phyloP scores from a whole-genome alignment of 1,140 invertebrate species.

The Drosophila varians region DNA sequence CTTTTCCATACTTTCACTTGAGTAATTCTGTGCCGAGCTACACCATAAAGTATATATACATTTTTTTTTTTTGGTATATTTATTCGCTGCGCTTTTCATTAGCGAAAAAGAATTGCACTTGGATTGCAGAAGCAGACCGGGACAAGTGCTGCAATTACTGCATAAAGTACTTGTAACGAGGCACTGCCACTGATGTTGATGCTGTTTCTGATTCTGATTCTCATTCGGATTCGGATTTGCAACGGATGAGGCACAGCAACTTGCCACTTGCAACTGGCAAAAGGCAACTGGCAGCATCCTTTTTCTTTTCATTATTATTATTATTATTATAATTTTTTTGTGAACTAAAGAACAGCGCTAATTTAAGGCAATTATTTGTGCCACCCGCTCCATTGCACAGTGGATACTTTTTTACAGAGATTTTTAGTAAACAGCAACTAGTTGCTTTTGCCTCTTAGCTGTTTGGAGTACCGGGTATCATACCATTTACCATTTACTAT shows the following conservation, averaged over 20 bases:
- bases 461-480: neutral
- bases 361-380: conserved; percentile 80
- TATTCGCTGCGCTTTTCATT: conserved; percentile 62
- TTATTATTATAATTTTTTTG: neutral
- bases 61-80: conserved; percentile 38
- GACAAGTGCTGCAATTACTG: conserved; percentile 80
- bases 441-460: neutral
- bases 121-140: conserved; percentile 42
- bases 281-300: neutral
- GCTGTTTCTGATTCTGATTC: conserved; percentile 18
- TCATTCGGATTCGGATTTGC: neutral
- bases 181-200: conserved; percentile 44
- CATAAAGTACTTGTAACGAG: conserved; percentile 79
- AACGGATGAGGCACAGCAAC: neutral
- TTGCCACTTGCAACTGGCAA: neutral
- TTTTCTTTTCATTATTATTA: neutral
- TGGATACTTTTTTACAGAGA: conserved; percentile 2
- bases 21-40: too few relatives aligned
- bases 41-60: too few relatives aligned
- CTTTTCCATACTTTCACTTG: neutral
- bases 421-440: neutral
- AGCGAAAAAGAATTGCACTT: conserved; percentile 68
- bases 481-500: too few relatives aligned
- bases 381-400: conserved; percentile 47
- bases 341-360: conserved; percentile 48